Percentiles rank a stretch among this genome's conserved stretches.
Evolutionary conservation across 2,113 vertebrate genomes (phyloP).

Genomic region (Mustela nigripes): DNA sequence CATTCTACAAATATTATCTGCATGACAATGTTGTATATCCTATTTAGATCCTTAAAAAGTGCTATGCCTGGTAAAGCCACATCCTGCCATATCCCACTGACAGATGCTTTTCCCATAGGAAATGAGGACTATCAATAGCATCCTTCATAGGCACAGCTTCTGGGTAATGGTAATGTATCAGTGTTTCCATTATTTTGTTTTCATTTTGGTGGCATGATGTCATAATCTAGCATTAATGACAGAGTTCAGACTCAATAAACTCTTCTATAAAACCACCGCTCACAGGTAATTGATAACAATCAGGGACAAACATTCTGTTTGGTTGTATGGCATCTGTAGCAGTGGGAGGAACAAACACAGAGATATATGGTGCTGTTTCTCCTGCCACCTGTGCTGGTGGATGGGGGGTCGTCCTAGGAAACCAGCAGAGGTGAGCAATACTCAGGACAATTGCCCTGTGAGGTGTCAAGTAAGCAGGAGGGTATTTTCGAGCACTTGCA

Average conservation of each 20-base stretch:
- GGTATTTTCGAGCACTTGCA: background rate
- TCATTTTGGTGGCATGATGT: constrained; percentile 42
- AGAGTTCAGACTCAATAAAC: background rate
- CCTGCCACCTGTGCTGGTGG: background rate
- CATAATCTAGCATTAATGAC: background rate
- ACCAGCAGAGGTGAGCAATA: background rate
- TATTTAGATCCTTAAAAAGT: background rate
- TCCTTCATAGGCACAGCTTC: constrained; percentile 26
- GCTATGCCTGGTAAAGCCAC: background rate
- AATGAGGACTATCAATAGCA: background rate
- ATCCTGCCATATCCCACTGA: background rate
- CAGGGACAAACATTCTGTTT: background rate
- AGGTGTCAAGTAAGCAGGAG: background rate
- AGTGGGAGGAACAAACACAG: background rate
- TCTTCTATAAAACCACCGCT: constrained; percentile 27
- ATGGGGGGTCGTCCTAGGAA: background rate
- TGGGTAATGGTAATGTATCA: constrained; percentile 8
- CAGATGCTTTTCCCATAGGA: constrained; percentile 27
- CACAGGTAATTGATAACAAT: background rate
- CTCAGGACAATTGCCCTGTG: background rate
- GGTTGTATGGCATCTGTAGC: background rate
- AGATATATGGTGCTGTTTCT: background rate
- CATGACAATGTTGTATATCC: background rate
- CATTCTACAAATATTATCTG: background rate
- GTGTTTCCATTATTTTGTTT: background rate